Evolutionary conservation across 2,888 invertebrate species (phyloP), one percentile per base, ranked within the genome.

Genomic region (Phyto melanocephala): DNA sequence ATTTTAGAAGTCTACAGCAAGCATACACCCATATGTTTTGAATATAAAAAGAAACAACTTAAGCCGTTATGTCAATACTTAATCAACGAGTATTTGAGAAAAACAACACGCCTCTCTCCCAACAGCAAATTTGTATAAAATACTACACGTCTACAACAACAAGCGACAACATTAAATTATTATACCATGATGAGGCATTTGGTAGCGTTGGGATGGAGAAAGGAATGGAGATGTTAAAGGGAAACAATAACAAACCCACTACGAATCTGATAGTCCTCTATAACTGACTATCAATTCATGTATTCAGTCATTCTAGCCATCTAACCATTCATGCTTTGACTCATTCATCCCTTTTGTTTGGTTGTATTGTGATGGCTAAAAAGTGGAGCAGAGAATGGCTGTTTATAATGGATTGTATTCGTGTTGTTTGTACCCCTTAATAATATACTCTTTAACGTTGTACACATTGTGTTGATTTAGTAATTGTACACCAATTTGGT

Each of bases 401-500:
- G 52, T 63, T 63, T 54, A 65, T 75, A 75, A 75, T 67, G 75
- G 65, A 67, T 56, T 67, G 77, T 68, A 47, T 65, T 40, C 47
- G 28, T 24, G 35, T 52, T 52, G 42, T 68, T 72, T 72, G 35
- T 52, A 45, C 45, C 45, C 40, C 63, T 40, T 13, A 13, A 24
- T 17, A 7, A 35, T 17, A 13, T 60, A n/a, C 58, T 33, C 33
- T n/a, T 42, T 42, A 28, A 15, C 62, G n/a, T 42, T 40, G 50
- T 67, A 45, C 33, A 71, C 11, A 20, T 37, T 71, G 65, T 78
- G 67, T 80, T 80, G 84, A 82, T 80, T 82, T 79, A 84, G 88
- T 89, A 89, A 89, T 89, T 89, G 89, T 89, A 89, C 88, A 89
- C 89, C 89, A 89, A 89, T 89, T 89, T 89, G 87, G 88, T 87